Evolutionary conservation across 2,888 invertebrate genomes (phyloP).

Genomic region (Rhagophthalmus giganteus): DNA sequence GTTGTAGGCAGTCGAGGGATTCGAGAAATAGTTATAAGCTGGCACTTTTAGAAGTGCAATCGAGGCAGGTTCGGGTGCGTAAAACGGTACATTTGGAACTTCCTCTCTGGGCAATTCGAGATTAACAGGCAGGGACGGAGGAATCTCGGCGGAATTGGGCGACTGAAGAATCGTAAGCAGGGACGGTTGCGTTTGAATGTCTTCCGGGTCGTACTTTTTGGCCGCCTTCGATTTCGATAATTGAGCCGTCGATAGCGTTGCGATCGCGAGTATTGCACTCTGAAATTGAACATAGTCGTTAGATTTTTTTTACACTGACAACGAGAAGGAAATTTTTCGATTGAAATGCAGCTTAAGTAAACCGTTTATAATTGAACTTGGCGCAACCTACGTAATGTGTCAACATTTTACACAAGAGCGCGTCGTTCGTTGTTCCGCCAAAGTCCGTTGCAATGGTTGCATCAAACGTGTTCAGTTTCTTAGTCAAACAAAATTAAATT

Average conservation of each 20-base stretch:
- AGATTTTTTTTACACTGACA: too few relatives aligned
- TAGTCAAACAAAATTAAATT: too few relatives aligned
- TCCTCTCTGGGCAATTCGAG: slow-evolving; percentile 47
- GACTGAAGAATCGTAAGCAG: slow-evolving; percentile 27
- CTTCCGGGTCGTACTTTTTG: slow-evolving; percentile 7
- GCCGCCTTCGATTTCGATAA: slow-evolving; percentile 29
- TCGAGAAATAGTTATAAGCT: slow-evolving; percentile 21
- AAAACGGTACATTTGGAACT: slow-evolving; percentile 44
- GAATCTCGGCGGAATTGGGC: slow-evolving; percentile 18
- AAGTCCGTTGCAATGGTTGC: too few relatives aligned
- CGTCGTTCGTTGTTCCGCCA: too few relatives aligned
- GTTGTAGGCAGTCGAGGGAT: slow-evolving; percentile 12
- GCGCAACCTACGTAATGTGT: too few relatives aligned
- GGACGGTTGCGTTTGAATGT: slow-evolving; percentile 8
- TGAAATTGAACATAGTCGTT: too few relatives aligned
- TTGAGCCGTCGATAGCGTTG: slow-evolving; percentile 15
- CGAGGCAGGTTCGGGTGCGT: slow-evolving; percentile 42
- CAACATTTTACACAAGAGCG: too few relatives aligned
- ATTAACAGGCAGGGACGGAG: slow-evolving; percentile 36
- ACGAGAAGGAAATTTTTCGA: too few relatives aligned
- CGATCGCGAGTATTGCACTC: slow-evolving; percentile 8
- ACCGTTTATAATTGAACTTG: too few relatives aligned
- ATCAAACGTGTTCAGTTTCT: too few relatives aligned
- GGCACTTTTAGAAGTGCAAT: slow-evolving; percentile 42
- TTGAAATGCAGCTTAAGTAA: too few relatives aligned